Evolutionary conservation across 2,113 vertebrate species (phyloP), one percentile per base, ranked within the genome.

Genomic region (Lampris incognitus): DNA sequence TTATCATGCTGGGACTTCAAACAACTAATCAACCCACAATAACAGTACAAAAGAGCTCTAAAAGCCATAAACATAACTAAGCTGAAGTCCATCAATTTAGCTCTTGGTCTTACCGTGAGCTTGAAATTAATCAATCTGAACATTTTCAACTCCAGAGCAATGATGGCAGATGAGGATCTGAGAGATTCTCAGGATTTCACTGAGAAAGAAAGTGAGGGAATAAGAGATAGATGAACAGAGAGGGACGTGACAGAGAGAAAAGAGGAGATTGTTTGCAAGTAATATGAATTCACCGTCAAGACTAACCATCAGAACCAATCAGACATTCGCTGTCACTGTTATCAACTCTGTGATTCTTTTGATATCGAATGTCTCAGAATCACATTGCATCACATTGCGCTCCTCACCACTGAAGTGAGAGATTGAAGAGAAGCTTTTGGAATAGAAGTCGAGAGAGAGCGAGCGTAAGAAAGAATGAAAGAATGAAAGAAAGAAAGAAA

Each of bases 391-490:
- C 76, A 64, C 49, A 50, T 67, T 52, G 81, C 3, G 39, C 24
- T 24, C 24, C 66, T 70, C 58, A 72, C 75, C 48, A 13, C 75
- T 69, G 54, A 77, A 84, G 73, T 74, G 80, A 79, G 66, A 88
- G 81, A 87, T 83, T 83, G 61, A 77, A 83, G 70, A 77, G 72
- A 51, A 69, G 60, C 69, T 71, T 82, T 63, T 73, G 74, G 61
- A 78, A 76, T 68, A 73, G 37, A 66, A 37, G n/a, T 9, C 3
- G n/a, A 72, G 44, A 76, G 80, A 76, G 71, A 48, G 44, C 10
- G 46, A 36, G 6, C 68, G 55, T 57, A 38, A 50, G 37, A 55
- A 6, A 72, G 44, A 76, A 78, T 74, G 71, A 48, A 39, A 36
- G 46, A 36, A 4, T 69, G 51, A 67, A 69, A 71, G 82, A 83